A percentile compares a stretch with the other conserved stretches of the same genome.
Conservation (phyloP, 2,888 invertebrate species). For the Patella pellucida region DNA sequence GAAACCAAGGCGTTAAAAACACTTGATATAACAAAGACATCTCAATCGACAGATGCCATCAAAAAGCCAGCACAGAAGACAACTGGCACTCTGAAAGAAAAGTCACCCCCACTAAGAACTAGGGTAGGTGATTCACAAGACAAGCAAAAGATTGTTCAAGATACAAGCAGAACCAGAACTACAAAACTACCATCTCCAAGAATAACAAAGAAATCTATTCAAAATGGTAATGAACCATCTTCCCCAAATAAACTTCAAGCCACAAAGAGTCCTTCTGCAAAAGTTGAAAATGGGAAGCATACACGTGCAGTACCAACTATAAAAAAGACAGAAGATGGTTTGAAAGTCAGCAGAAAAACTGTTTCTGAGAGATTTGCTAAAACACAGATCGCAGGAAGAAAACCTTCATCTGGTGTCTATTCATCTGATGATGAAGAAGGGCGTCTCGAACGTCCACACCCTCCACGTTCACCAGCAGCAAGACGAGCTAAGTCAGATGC, state of each 20-base stretch:
- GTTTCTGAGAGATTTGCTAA: neutral
- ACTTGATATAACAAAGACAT: no score
- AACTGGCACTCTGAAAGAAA: no score
- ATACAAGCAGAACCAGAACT: neutral
- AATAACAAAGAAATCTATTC: neutral
- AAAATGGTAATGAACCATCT: neutral
- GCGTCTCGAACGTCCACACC: neutral
- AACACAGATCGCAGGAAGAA: neutral
- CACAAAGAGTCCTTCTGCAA: neutral
- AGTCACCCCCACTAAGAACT: neutral
- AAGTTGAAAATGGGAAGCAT: neutral
- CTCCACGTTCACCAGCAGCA: neutral
- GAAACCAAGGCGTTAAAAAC: no score
- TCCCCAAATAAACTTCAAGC: neutral
- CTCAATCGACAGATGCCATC: no score
- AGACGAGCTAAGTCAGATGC: neutral
- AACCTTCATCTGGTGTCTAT: neutral
- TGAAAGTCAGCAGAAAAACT: neutral
- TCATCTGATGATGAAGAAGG: conserved; percentile 4
- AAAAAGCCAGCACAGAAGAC: no score
- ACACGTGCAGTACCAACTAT: neutral
- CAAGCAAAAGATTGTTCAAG: neutral
- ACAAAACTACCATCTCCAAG: neutral
- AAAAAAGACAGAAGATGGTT: neutral
- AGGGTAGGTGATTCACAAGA: neutral